These are phyloP conservation scores for Dascillus cervinus DNA, from an alignment of 2,888 invertebrate species.

Conservation along the genomic window DNA sequence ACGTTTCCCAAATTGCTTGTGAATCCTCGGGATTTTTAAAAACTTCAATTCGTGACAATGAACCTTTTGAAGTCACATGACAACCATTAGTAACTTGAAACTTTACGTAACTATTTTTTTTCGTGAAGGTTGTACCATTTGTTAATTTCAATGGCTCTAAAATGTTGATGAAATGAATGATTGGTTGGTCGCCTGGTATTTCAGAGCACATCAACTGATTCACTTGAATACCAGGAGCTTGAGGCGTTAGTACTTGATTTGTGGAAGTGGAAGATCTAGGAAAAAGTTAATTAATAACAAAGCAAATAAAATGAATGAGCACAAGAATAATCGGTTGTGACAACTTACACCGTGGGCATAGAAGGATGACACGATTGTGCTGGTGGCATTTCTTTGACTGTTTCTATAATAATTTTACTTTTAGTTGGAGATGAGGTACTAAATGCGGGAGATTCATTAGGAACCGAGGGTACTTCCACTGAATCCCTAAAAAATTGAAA, in stretches of 20 bases:
- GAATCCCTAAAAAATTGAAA: constrained; percentile 38
- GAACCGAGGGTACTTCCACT: constrained; percentile 45
- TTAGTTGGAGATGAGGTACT: constrained; percentile 70
- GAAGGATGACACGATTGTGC: no score
- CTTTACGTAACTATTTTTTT: constrained; percentile 32
- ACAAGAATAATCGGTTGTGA: no score
- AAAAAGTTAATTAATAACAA: no score
- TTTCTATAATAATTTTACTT: constrained; percentile 75
- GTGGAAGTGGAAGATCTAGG: no score
- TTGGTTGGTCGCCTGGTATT: constrained; percentile 40
- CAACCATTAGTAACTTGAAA: constrained; percentile 40
- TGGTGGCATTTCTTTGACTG: constrained; percentile 48
- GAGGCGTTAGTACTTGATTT: no score
- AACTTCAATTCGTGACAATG: constrained; percentile 50
- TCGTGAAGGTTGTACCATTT: constrained; percentile 31
- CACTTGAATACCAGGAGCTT: constrained; percentile 37
- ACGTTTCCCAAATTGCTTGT: constrained; percentile 63
- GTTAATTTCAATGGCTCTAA: constrained; percentile 38
- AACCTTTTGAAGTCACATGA: constrained; percentile 51
- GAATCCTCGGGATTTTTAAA: constrained; percentile 49
- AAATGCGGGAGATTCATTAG: constrained; percentile 53
- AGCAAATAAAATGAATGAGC: no score
- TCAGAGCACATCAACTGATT: constrained; percentile 40
- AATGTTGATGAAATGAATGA: constrained; percentile 37
- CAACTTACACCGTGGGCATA: no score